These are phyloP conservation scores for Cataglyphis livida DNA, from an alignment of 2,888 invertebrate species.

Conservation along the genomic window DNA sequence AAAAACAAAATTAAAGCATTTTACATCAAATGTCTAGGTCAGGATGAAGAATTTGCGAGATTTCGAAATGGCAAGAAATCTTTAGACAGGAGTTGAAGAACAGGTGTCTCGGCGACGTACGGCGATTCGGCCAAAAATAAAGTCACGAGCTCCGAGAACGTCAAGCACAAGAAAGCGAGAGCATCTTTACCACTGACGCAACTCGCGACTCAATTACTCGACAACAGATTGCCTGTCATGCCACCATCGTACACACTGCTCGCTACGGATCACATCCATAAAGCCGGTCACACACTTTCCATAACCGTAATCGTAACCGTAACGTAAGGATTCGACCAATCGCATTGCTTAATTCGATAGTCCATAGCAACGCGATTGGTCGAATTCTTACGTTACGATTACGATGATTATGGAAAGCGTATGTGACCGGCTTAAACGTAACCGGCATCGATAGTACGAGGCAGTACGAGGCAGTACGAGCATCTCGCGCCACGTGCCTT, in stretches of 20 bases:
- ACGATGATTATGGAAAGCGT: too few relatives aligned
- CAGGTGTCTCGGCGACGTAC: slow-evolving; percentile 79
- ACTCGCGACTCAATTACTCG: slow-evolving; percentile 66
- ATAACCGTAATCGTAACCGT: too few relatives aligned
- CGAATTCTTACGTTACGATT: too few relatives aligned
- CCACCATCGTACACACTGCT: slow-evolving; percentile 15
- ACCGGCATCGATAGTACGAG: background rate
- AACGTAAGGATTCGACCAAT: too few relatives aligned
- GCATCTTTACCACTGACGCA: slow-evolving; percentile 63
- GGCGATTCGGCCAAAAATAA: slow-evolving; percentile 73
- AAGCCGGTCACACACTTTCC: too few relatives aligned
- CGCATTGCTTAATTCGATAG: too few relatives aligned
- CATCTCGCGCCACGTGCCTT: slow-evolving; percentile 64
- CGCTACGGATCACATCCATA: slow-evolving; percentile 55
- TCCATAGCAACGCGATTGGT: too few relatives aligned
- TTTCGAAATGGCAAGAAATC: background rate
- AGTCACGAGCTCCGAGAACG: slow-evolving; percentile 73
- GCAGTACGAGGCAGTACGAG: background rate
- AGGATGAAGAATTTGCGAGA: background rate
- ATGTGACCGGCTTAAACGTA: background rate
- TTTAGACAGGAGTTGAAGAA: slow-evolving; percentile 69
- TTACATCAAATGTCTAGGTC: background rate
- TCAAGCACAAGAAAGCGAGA: slow-evolving; percentile 25
- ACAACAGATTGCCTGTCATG: slow-evolving; percentile 54
- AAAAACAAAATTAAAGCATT: background rate